Percentiles rank a stretch among this genome's conserved stretches.
Conservation (phyloP, 1,140 invertebrate genomes). For the Drosophila auraria region DNA sequence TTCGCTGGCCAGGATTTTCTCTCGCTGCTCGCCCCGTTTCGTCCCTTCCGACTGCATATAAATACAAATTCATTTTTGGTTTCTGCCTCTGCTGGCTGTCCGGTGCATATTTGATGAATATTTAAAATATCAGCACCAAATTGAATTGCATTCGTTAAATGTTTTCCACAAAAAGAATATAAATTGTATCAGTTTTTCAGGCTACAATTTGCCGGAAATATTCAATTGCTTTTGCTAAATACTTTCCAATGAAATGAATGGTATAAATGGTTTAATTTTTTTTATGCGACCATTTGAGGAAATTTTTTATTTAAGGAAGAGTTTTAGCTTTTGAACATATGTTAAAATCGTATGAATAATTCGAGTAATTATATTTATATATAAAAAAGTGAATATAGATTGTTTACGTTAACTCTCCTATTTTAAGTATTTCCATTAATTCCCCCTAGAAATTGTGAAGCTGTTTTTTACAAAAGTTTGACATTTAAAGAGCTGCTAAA, state of each 20-base stretch:
- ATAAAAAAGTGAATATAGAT: neutral
- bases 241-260: neutral
- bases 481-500: constrained; percentile 20
- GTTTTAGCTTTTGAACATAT: constrained; percentile 1
- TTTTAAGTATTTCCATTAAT: too few relatives aligned
- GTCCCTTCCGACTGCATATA: neutral
- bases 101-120: constrained; percentile 52
- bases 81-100: constrained; percentile 33
- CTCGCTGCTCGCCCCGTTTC: neutral
- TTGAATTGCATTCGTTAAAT: constrained; percentile 37
- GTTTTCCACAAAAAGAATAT: constrained; percentile 1
- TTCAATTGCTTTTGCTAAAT: constrained; percentile 3
- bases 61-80: constrained; percentile 38
- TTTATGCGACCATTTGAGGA: neutral
- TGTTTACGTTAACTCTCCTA: neutral
- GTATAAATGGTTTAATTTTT: neutral
- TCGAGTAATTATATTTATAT: neutral
- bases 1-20: constrained; percentile 37
- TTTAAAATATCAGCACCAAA: constrained; percentile 48
- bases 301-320: neutral
- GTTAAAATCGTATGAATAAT: constrained; percentile 5
- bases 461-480: too few relatives aligned
- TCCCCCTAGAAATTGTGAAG: too few relatives aligned
- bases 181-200: constrained; percentile 1
- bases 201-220: constrained; percentile 3